These are phyloP conservation scores for Melanotaenia duboulayi DNA, from an alignment of 2,113 vertebrate genomes.

Conservation along the genomic window DNA sequence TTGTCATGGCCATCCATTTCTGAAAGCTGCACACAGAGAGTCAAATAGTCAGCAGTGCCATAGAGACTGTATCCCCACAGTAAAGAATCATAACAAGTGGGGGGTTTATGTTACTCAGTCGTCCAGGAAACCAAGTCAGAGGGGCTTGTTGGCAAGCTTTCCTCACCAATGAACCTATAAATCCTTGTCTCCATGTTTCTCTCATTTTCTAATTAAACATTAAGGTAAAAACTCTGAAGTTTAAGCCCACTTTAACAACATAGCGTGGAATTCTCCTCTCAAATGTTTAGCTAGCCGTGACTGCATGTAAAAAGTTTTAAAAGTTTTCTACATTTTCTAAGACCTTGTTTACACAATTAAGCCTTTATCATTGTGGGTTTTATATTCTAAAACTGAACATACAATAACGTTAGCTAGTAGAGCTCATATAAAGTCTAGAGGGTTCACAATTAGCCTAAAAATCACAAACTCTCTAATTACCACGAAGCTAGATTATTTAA, in stretches of 20 bases:
- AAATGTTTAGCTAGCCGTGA: background rate
- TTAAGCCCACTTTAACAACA: background rate
- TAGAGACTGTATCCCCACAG: conserved; percentile 15
- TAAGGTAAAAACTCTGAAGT: background rate
- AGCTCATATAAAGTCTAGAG: too few relatives aligned
- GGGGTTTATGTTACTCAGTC: conserved; percentile 63
- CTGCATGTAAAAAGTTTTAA: too few relatives aligned
- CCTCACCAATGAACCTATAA: conserved; percentile 27
- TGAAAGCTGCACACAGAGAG: conserved; percentile 12
- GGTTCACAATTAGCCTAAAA: too few relatives aligned
- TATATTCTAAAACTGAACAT: too few relatives aligned
- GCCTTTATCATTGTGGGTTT: too few relatives aligned
- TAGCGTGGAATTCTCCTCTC: background rate
- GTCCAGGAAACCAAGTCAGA: conserved; percentile 66
- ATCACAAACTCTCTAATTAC: too few relatives aligned
- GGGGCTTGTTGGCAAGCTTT: conserved; percentile 38
- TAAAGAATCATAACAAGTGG: background rate
- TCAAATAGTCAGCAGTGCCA: background rate
- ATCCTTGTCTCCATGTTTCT: conserved; percentile 16
- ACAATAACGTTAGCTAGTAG: too few relatives aligned
- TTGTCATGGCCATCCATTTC: conserved; percentile 60
- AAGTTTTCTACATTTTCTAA: too few relatives aligned
- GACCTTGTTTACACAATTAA: too few relatives aligned
- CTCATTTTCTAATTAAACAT: background rate
- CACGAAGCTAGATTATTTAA: too few relatives aligned